Base-by-base conservation (phyloP, 2,113 vertebrate species). In the Balaenoptera acutorostrata region DNA sequence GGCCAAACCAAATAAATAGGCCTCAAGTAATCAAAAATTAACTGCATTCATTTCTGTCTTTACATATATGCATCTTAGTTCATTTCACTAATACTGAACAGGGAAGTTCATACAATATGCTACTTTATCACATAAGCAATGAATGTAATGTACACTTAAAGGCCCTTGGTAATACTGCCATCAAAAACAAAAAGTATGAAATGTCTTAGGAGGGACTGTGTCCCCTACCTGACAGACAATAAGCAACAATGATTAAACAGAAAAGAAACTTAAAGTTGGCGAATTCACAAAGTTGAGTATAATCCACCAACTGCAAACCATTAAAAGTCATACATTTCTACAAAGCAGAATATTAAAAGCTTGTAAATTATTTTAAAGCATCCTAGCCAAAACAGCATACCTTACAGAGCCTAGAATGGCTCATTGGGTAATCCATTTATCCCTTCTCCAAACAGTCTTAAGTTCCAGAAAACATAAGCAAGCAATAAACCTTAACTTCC, bases 121-220 rank as follows among this genome's bases (percentile, higher is more conserved):
- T 98, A 96, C 93, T 98, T 95, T 98, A 97, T 92, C 97, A 97
- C 97, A 98, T 29, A 97, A 97, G 83, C 98, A 96, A 96, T 98
- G 97, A 98, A 92, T 97, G 96, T 98, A 97, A 98, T 82, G 94
- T 97, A 98, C 98, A 89, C 97, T 98, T 63, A 85, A 72, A 98
- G 98, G 97, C 98, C 97, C 97, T 63, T 97, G 98, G 97, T 98
- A 98, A 98, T 97, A 98, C 98, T 98, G 98, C 98, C 98, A 96
- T 97, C 96, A 98, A 97, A 97, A 98, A 95, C 71, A 75, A 86
- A 82, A 82, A 71, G 41, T 31, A 61, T 69, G 90, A 97, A 96
- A 86, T 96, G 92, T 97, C 80, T 97, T 44, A 75, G 92, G 98
- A 97, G 89, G 97, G 97, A 93, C 90, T 68, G 14, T 25, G 33